Percentiles rank a stretch among this genome's conserved stretches.
phyloP scores from a whole-genome alignment of 2,113 vertebrate species.

The Barnardius zonarius region DNA sequence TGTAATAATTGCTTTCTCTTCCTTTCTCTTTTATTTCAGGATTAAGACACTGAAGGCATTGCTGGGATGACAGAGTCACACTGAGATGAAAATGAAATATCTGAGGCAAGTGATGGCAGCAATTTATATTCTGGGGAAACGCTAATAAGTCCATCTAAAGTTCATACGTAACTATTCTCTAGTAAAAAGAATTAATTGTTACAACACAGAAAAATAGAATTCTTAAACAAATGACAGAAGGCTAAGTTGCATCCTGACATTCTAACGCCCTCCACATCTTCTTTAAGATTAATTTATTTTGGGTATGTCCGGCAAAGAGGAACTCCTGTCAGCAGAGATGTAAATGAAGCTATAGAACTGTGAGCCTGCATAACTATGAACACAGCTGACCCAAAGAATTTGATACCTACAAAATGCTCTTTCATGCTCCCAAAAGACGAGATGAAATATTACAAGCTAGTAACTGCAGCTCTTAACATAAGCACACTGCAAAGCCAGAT shows the following conservation, averaged over 20 bases:
- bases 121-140: background rate
- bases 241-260: background rate
- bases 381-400: slow-evolving; percentile 13
- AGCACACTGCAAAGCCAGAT: background rate
- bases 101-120: background rate
- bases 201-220: background rate
- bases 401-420: slow-evolving; percentile 14
- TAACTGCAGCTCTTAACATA: slow-evolving; percentile 11
- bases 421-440: slow-evolving; percentile 5
- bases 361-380: background rate
- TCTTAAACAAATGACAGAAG: background rate
- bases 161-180: background rate
- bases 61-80: background rate
- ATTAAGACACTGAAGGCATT: background rate
- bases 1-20: too few species aligned
- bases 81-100: background rate
- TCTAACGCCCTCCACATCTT: background rate
- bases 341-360: background rate
- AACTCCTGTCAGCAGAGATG: background rate
- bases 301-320: background rate
- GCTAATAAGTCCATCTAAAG: background rate
- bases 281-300: background rate
- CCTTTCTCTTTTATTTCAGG: background rate
- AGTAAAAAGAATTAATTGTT: background rate
- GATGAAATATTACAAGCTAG: slow-evolving; percentile 26